phyloP scores from a whole-genome alignment of 2,113 vertebrate genomes.

The Ceuthmochares aereus region DNA sequence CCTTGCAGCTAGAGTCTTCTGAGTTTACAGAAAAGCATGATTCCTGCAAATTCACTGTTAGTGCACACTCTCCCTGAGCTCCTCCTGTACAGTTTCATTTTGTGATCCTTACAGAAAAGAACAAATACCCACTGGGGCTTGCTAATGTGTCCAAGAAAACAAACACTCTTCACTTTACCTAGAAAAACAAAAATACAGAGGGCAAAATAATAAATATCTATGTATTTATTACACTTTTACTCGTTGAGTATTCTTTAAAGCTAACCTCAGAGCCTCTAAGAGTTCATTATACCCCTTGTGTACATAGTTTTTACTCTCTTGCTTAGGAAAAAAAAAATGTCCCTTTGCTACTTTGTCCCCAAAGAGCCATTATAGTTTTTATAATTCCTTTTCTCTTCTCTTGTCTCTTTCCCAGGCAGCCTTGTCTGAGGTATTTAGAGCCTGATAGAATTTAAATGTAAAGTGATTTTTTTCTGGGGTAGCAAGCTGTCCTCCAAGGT shows the following conservation, averaged over 20 bases:
- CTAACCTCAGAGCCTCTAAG: not conserved
- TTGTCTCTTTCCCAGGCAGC: not conserved
- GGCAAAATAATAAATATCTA: not conserved
- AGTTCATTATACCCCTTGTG: not conserved
- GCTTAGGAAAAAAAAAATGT: not conserved
- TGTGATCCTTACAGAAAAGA: conserved; percentile 4
- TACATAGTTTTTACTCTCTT: not conserved
- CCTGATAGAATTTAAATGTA: not conserved
- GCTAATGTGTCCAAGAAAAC: not conserved
- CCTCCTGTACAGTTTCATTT: not conserved
- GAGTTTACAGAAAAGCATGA: not conserved
- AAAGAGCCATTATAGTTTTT: not conserved
- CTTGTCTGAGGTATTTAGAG: not conserved
- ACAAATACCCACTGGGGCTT: not conserved
- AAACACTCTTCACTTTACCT: not conserved
- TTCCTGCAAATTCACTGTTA: not conserved
- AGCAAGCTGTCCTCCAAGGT: not conserved
- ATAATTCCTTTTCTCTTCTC: not conserved
- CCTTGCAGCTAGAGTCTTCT: not conserved
- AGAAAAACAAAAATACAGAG: not conserved
- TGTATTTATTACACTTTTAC: not conserved
- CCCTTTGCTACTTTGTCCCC: not conserved
- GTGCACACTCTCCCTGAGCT: not conserved
- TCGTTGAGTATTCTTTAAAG: not conserved
- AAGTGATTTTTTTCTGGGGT: not conserved